Evolutionary conservation across 2,888 invertebrate genomes (phyloP), one percentile per base, ranked within the genome.

Genomic region (Folsomia candida): DNA sequence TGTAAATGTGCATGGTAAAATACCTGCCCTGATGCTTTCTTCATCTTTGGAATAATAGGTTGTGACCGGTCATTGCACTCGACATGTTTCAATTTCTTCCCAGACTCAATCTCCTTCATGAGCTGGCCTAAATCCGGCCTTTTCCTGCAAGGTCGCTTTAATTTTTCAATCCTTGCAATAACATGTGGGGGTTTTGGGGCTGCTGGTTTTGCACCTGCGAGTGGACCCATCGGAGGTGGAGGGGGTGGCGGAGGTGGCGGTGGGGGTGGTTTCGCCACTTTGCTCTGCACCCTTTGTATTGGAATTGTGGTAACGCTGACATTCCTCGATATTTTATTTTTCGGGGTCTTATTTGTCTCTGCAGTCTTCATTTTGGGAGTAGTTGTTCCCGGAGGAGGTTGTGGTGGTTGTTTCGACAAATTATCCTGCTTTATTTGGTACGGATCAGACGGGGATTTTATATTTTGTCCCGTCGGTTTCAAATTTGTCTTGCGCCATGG

Each of bases 31-130:
- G 73, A 37, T n/a, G 80, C 78, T 74, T 37, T 37, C 74, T 83
- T 84, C 58, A 78, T 80, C 75, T 81, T 79, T 77, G 86, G 85
- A 54, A 87, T 80, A 18, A 87, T 81, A 0, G 87, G 87, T 75
- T 83, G 82, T 28, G 86, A 90, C 84, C 92, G 87, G 83, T 94
- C 94, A 83, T 94, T 93, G 83, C 92, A 92, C 80, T 90, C 87
- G 62, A 94, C 92, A 81, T 93, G 90, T 81, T 89, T 90, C 76
- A 94, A 84, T 81, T 90, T 91, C 81, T 83, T 89, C 63, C 92
- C 92, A 76, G 20, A 37, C 65, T 80, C 78, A n/a, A 94, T 91
- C 83, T 94, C 94, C 83, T 93, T 93, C 89, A 94, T 91, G 90
- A 94, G 90, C 80, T 90, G 89, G 20, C 89, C 91, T 93, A 93